Evolutionary conservation across 2,888 invertebrate species (phyloP), one percentile per base, ranked within the genome.

Genomic region (Hyposoter didymator): DNA sequence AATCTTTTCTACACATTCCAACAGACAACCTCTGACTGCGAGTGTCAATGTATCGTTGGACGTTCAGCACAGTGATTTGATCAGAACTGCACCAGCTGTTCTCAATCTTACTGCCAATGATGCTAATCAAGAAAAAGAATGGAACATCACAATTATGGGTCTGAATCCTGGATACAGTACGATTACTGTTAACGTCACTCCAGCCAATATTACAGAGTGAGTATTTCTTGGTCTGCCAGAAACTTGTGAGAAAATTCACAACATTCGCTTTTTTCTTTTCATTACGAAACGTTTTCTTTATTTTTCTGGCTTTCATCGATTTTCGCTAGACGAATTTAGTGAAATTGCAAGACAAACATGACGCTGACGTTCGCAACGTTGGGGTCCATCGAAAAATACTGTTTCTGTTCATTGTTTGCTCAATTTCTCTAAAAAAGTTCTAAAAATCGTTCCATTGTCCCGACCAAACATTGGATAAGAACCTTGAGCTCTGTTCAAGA

Each of bases 151-250:
- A 17, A 94, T 97, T 55, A 94, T 95, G 74, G 97, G 96, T 19
- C 94, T 95, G 49, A 95, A 94, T 35, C 96, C 97, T 0, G 97
- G 97, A 64, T 96, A 96, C 90, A 95, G 96, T 0, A 95, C 96
- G 82, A 94, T 97, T 70, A 95, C 95, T 0, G 95, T 96, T 72
- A 95, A 95, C 89, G 94, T 95, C 39, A 95, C 95, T 0, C 95
- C 96, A 0, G 87, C 91, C 32, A 94, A 95, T 35, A 92, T 93
- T 87, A 93, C 95, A 66, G 92, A 94, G 96, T 96, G 90, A 93
- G 93, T 91, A 66, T 55, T 28, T 14, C 12, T 28, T 28, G 12
- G 1, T 14, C 1, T 59, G 1, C 14, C 14, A 10, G 28, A 52
- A 52, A 52, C 19, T 2, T 19, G 19, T 52, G 2, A 10, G 3